Evolutionary conservation across 2,888 invertebrate species (phyloP), one percentile per base, ranked within the genome.

Genomic region (Drosophila fulvimacula): DNA sequence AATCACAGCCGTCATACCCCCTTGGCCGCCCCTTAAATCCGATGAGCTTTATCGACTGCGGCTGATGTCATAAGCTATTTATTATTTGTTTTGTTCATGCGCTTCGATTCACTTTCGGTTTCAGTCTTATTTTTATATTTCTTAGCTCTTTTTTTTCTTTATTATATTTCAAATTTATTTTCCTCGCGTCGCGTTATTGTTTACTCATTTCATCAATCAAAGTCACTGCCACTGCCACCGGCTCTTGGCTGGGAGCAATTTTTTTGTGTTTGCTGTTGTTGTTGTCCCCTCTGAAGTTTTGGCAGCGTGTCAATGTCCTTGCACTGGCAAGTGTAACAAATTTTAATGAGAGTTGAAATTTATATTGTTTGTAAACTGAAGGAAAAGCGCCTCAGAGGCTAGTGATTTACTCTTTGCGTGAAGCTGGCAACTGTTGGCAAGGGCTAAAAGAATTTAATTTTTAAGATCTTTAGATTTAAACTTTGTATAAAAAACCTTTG

Each of bases 51-150:
- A 70, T 66, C 62, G 69, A 60, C 64, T 53, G 60, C 60, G 69
- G 69, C 64, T 81, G 79, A 81, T 81, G 77, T 81, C 81, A 81
- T 79, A 81, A 79, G 68, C 70, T 73, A 76, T 72, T 79, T 73
- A 73, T 79, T 79, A 68, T 81, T 69, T 64, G 71, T 59, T 76
- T 69, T 79, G 68, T 70, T 79, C 69, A 74, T 69, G 55, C 71
- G 77, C 69, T 75, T 80, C 63, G 72, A 77, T 77, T 77, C 80
- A 79, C 80, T 79, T 79, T 79, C 80, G 46, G 74, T 79, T 79
- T 79, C 74, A 63, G 68, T 59, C 62, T 52, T 39, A 72, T 32
- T 61, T 58, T 48, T 49, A 32, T 30, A 17, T 30, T 48, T 51
- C 11, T 38, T 17, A 9, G 27, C 27, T 30, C 27, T 52, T 24